Evolutionary conservation across 2,797 vertebrate species (phyloP).

Genomic region (Macropus fuliginosus): DNA sequence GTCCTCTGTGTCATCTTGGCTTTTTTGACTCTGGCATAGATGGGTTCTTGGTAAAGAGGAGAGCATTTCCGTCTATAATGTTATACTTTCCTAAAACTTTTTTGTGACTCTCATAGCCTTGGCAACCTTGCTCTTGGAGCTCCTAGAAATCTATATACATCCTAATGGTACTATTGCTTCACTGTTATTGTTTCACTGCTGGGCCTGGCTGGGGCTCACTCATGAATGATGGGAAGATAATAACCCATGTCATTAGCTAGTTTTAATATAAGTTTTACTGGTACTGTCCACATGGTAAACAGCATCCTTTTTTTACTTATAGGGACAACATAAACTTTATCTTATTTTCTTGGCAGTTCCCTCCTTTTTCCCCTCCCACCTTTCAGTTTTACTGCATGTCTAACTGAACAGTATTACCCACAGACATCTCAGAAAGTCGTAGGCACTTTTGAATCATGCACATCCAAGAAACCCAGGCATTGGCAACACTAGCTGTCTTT

Average conservation of each 20-base stretch:
- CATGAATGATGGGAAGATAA: not conserved
- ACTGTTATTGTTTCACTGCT: not conserved
- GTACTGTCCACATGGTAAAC: not conserved
- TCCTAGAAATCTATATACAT: not conserved
- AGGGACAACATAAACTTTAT: not conserved
- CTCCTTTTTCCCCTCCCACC: not conserved
- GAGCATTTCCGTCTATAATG: not conserved
- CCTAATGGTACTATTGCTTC: not conserved
- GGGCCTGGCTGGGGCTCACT: not conserved
- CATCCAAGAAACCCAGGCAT: rapidly evolving
- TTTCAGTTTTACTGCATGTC: not conserved
- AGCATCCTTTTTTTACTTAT: not conserved
- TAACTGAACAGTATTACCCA: not conserved
- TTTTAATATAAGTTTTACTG: not conserved
- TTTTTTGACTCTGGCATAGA: not conserved
- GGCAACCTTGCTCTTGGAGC: not conserved
- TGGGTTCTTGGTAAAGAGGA: not conserved
- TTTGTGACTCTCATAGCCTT: not conserved
- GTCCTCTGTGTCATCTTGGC: not conserved
- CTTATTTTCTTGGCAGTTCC: not conserved
- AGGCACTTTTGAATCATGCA: not conserved
- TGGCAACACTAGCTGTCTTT: rapidly evolving
- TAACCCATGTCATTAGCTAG: not conserved
- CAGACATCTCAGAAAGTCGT: not conserved
- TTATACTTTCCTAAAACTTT: not conserved